Base-by-base conservation (phyloP, 2,888 invertebrate genomes). In the Drosophila mimica region DNA sequence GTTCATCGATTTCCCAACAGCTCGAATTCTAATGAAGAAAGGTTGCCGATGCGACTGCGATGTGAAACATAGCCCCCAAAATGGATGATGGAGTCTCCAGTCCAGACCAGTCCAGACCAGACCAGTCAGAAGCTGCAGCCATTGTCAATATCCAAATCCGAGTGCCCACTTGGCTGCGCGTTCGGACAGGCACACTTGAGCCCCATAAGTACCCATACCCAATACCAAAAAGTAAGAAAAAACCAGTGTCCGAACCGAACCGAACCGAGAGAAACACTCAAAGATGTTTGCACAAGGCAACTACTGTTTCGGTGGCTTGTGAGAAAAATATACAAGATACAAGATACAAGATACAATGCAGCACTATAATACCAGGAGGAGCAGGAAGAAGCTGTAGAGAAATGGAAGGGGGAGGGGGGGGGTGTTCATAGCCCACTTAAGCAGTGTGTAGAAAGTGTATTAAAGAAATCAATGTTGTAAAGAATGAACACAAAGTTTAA, bases 271-370 rank as follows among this genome's bases (percentile, higher is more conserved):
- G 54, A 78, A 57, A 53, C 71, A 75, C 89, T 87, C 76, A 68
- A 89, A 67, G 76, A 59, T 89, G 89, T 88, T 88, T 88, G 88
- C 88, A 76, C 81, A 88, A 82, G 76, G 83, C 85, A 88, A 88
- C 88, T 88, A 88, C 88, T 89, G 88, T 88, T 89, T 89, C 85
- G 81, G 85, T 80, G 76, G 83, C 82, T 82, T 88, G 89, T 89
- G 89, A 88, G 85, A 88, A 89, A 88, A 87, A 82, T 79, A 80
- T 76, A 85, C 79, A 84, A 81, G 63, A 33, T 65, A 74, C 73
- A 70, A 59, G 56, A 48, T 53, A 64, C 49, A 68, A 69, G 51
- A 58, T 61, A 57, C 66, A 83, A 71, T 62, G 20, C 54, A 53
- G 20, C 61, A 53, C 40, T 63, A 56, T 46, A 56, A 40, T 63